phyloP scores from a whole-genome alignment of 23 tunicate genomes.

The Trididemnum miniatum region DNA sequence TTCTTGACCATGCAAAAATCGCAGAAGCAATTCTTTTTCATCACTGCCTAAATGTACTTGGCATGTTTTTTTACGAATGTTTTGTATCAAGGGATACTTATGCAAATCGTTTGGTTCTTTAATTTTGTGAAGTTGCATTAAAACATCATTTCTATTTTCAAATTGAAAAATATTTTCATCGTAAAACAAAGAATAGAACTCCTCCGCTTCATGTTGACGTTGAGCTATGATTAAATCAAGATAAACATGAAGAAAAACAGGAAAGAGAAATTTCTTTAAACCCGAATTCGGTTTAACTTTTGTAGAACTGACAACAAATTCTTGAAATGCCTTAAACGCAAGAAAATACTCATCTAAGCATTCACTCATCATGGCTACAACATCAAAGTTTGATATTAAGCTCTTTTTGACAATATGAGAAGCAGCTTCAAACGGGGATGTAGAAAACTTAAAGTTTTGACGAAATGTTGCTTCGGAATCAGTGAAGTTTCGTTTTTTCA shows the following conservation, averaged over 20 bases:
- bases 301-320: constrained; percentile 24
- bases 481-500: constrained; percentile 35
- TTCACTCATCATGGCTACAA: constrained; percentile 18
- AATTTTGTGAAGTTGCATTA: neutral
- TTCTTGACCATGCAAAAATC: constrained; percentile 35
- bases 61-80: constrained; percentile 31
- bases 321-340: constrained; percentile 31
- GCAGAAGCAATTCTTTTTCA: constrained; percentile 11
- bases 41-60: neutral
- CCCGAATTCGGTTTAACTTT: constrained; percentile 7
- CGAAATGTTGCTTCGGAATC: constrained; percentile 23
- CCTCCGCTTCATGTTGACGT: constrained; percentile 24
- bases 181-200: constrained; percentile 4
- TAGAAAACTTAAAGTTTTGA: constrained; percentile 10
- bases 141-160: neutral
- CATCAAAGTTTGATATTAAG: neutral
- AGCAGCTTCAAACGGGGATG: constrained; percentile 5
- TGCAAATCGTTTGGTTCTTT: constrained; percentile 5
- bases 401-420: neutral
- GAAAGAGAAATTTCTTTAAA: neutral
- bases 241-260: constrained; percentile 31
- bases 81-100: neutral
- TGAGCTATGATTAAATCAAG: constrained; percentile 18
- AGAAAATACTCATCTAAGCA: constrained; percentile 25
- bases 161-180: neutral